These are phyloP conservation scores for Parnassius mnemosyne DNA, from an alignment of 2,888 invertebrate genomes.

Conservation along the genomic window DNA sequence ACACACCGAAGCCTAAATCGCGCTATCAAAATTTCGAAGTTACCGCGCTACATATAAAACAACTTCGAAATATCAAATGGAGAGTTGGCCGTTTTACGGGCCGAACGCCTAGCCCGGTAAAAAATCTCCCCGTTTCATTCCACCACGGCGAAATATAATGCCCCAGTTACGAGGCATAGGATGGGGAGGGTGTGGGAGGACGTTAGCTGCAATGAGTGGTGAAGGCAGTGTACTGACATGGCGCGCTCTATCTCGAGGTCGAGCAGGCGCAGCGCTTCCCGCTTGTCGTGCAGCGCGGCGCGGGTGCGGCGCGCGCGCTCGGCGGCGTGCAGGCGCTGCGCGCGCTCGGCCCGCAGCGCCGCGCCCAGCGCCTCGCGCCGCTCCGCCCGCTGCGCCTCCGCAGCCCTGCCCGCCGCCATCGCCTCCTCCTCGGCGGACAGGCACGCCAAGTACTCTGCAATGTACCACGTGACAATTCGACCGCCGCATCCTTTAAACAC, in stretches of 20 bases:
- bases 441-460: constrained; percentile 25
- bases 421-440: constrained; percentile 46
- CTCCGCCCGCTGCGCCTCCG: constrained; percentile 42
- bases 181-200: no score
- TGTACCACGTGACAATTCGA: neutral
- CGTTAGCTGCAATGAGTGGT: no score
- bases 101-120: no score
- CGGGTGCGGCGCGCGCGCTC: constrained; percentile 8
- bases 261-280: constrained; percentile 30
- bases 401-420: constrained; percentile 49
- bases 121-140: no score
- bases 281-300: constrained; percentile 16
- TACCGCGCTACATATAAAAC: no score
- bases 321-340: constrained; percentile 25
- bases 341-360: constrained; percentile 34
- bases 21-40: no score
- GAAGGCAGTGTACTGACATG: constrained; percentile 35
- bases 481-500: no score
- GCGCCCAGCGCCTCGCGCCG: constrained; percentile 41
- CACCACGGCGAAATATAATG: no score
- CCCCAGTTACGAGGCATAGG: no score
- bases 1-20: no score
- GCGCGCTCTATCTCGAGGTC: constrained; percentile 48
- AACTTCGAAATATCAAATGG: no score
- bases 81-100: no score